Evolutionary conservation across 1,140 invertebrate genomes (phyloP).

Genomic region (Bombus fervidus): DNA sequence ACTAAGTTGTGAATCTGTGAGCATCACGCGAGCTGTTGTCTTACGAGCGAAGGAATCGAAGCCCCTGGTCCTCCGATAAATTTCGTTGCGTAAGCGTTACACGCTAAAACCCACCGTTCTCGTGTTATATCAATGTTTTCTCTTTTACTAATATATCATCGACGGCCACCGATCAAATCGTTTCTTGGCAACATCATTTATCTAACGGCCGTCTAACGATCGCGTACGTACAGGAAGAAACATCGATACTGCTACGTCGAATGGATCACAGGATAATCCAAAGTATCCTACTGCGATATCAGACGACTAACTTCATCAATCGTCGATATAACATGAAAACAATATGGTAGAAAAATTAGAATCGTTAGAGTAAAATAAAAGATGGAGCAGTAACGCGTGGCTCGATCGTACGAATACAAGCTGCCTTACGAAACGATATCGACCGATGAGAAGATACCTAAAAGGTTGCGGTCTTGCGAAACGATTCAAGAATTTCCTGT

Average conservation of each 20-base stretch:
- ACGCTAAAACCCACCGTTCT: slow-evolving; percentile 22
- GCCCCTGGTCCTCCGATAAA: slow-evolving; percentile 3
- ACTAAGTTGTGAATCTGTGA: no score
- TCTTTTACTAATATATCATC: slow-evolving; percentile 41
- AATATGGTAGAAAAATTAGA: background rate
- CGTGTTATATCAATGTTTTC: slow-evolving; percentile 34
- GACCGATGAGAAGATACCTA: background rate
- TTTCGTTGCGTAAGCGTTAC: slow-evolving; percentile 43
- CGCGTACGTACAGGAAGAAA: background rate
- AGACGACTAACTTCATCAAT: slow-evolving; percentile 40
- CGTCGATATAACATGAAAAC: background rate
- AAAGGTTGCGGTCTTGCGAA: background rate
- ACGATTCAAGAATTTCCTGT: slow-evolving; percentile 32
- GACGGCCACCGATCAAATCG: slow-evolving; percentile 29
- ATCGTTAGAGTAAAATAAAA: background rate
- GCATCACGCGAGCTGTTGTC: background rate
- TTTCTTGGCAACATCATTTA: slow-evolving; percentile 37
- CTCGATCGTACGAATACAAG: background rate
- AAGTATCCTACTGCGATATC: slow-evolving; percentile 14
- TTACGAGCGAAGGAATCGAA: background rate
- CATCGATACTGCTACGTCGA: background rate
- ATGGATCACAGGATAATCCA: background rate
- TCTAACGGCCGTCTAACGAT: slow-evolving; percentile 28
- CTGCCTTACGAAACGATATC: background rate
- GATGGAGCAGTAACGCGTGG: no score